Evolutionary conservation across 2,888 invertebrate species (phyloP), one percentile per base, ranked within the genome.

Genomic region (Leptura quadrifasciata): DNA sequence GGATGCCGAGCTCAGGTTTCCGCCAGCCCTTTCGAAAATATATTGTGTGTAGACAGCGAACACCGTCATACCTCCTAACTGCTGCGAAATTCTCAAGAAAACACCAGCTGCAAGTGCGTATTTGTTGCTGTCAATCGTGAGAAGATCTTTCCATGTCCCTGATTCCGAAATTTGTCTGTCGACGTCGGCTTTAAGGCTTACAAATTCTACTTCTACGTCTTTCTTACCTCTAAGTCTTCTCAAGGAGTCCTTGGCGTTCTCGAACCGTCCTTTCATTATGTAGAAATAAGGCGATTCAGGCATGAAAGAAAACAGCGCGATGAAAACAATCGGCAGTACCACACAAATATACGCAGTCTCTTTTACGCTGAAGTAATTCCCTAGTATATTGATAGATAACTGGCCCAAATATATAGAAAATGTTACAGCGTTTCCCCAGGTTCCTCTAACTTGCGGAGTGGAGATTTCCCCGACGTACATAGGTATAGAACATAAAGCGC

Each of bases 301-400:
- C 85, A 94, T 89, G 84, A 91, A 92, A 58, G 87, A 35, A 86
- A 93, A 92, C 18, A 90, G 88, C 18, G 92, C 68, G 27, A 93
- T 86, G 83, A 93, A 92, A 47, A 91, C 81, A 55, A 93, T 87
- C 12, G 93, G 92, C 73, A 93, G 89, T 78, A 91, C 85, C 81
- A 92, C 88, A 85, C 92, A 92, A 85, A 92, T 90, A 72, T 89
- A 89, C 72, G 92, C 92, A 78, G 92, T 88, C 31, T 87, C 88
- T 80, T 86, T 85, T 88, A 92, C 91, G 76, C 90, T 87, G 18
- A 91, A 91, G 85, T 90, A 91, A 6, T 91, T 91, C 1, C 93
- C 93, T 80, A 92, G 90, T 85, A 91, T 89, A 88, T 91, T 87
- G 24, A 86, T 83, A 8, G 82, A 17, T 18, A 86, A 83, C 20